Percentiles rank a stretch among this genome's conserved stretches.
Evolutionary conservation across 2,888 invertebrate species (phyloP).

Genomic region (Harmothoe impar): DNA sequence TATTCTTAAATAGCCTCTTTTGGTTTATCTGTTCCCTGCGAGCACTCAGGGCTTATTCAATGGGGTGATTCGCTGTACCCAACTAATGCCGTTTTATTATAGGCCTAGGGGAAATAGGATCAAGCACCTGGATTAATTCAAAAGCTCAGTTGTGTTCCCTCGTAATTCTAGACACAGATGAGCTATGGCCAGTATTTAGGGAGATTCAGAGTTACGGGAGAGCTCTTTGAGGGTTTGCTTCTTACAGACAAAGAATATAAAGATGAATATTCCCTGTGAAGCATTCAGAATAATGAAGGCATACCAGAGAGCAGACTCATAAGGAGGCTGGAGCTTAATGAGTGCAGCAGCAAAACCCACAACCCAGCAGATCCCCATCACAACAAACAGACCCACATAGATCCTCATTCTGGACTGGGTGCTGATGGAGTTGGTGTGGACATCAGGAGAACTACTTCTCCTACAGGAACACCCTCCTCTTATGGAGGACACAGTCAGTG

Average conservation of each 20-base stretch:
- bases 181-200: too few species aligned
- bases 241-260: conserved; percentile 29
- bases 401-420: neutral
- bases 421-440: neutral
- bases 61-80: too few species aligned
- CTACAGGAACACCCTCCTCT: neutral
- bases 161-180: too few species aligned
- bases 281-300: conserved; percentile 27
- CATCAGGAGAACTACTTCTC: too few species aligned
- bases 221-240: neutral
- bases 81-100: too few species aligned
- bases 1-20: too few species aligned
- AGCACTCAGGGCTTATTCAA: too few species aligned
- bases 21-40: too few species aligned
- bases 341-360: conserved; percentile 33
- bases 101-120: too few species aligned
- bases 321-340: neutral
- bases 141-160: too few species aligned
- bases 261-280: conserved; percentile 34
- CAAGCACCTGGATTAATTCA: too few species aligned
- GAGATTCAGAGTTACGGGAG: too few species aligned
- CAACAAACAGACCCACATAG: conserved; percentile 19
- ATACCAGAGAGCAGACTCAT: conserved; percentile 38
- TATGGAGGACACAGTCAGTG: neutral
- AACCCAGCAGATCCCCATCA: conserved; percentile 37